These are phyloP conservation scores for Callyntrura sp. DNA, from an alignment of 2,888 invertebrate species.

Conservation along the genomic window DNA sequence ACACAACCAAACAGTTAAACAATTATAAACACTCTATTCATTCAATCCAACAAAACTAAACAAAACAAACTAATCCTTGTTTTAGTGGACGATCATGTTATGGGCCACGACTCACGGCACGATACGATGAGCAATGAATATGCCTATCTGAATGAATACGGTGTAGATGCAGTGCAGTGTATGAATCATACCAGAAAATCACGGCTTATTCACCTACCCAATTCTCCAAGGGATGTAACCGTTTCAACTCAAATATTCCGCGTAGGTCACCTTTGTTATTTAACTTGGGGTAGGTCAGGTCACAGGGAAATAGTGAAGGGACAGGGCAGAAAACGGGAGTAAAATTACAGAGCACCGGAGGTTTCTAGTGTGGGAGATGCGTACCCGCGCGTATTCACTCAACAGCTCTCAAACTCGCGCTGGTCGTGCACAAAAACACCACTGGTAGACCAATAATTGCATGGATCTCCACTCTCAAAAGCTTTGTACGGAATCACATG, in stretches of 20 bases:
- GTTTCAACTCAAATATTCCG: background rate
- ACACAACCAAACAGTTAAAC: too few species aligned
- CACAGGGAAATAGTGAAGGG: too few species aligned
- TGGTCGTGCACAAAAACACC: conserved; percentile 63
- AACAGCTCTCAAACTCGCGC: conserved; percentile 47
- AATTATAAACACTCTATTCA: too few species aligned
- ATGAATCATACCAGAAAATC: conserved; percentile 22
- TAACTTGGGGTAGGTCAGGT: too few species aligned
- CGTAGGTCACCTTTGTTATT: background rate
- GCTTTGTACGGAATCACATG: conserved; percentile 6
- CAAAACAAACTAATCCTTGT: too few species aligned
- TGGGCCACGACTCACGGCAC: too few species aligned
- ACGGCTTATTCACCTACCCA: conserved; percentile 27
- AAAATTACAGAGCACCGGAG: conserved; percentile 41
- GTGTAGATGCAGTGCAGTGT: conserved; percentile 9
- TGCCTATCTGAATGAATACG: conserved; percentile 57
- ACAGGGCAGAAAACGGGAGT: background rate
- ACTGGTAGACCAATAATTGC: conserved; percentile 64
- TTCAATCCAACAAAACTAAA: too few species aligned
- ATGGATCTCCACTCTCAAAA: conserved; percentile 31
- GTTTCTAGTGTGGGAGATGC: background rate
- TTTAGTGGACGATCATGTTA: too few species aligned
- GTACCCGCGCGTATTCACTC: conserved; percentile 72
- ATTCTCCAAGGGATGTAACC: too few species aligned
- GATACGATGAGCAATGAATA: background rate